These are phyloP conservation scores for Barypeithes pellucidus DNA, from an alignment of 2,888 invertebrate genomes.

Conservation along the genomic window DNA sequence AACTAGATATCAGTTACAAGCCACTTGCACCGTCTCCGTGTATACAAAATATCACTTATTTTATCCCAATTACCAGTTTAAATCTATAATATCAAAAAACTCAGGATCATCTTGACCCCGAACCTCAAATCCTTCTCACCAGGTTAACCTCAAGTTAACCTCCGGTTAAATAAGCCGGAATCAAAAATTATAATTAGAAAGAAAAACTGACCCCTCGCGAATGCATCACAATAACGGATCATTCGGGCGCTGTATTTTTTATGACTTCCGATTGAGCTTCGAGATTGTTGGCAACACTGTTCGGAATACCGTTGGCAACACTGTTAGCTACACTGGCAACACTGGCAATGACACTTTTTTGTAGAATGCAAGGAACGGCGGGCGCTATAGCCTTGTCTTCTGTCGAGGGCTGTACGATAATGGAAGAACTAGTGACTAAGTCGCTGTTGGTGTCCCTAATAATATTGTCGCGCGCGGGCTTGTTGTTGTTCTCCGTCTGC, in stretches of 20 bases:
- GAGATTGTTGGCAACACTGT: constrained; percentile 40
- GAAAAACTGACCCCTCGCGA: constrained; percentile 52
- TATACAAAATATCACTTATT: constrained; percentile 27
- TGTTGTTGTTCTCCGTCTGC: constrained; percentile 53
- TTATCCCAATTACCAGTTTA: constrained; percentile 22
- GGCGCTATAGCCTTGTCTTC: constrained; percentile 23
- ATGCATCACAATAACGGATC: constrained; percentile 64
- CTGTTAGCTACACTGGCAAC: constrained; percentile 53
- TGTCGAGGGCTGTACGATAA: constrained; percentile 55
- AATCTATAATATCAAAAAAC: constrained; percentile 10
- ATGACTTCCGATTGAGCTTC: constrained; percentile 60
- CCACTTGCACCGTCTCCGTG: constrained; percentile 17
- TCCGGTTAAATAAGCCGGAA: constrained; percentile 15
- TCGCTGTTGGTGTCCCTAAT: constrained; percentile 45
- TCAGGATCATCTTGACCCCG: background rate
- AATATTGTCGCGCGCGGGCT: constrained; percentile 27
- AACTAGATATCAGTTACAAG: constrained; percentile 11
- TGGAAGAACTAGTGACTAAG: constrained; percentile 61
- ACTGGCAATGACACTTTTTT: constrained; percentile 58
- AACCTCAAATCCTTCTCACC: background rate
- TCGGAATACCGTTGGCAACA: constrained; percentile 30
- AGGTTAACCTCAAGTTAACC: background rate
- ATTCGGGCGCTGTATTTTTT: constrained; percentile 63
- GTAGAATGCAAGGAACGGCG: constrained; percentile 36
- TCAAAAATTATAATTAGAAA: constrained; percentile 22